Conservation (phyloP, 2,797 vertebrate species). For the Simalia tracyae region DNA sequence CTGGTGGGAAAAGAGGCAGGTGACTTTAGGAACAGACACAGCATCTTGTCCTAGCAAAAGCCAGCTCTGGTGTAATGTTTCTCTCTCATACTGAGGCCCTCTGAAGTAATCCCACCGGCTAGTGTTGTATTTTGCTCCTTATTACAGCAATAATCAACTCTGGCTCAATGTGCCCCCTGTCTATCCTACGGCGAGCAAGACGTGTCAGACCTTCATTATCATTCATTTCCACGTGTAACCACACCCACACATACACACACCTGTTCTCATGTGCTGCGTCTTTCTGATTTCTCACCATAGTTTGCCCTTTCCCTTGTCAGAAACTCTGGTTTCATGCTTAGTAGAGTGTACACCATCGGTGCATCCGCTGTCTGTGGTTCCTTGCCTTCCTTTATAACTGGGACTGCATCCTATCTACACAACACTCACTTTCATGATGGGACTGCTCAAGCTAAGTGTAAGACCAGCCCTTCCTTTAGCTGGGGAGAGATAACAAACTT, state of each 20-base stretch:
- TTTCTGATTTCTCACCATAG: neutral
- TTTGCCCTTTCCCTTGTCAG: neutral
- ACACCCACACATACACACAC: too few relatives aligned
- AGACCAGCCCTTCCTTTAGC: neutral
- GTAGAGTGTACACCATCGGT: neutral
- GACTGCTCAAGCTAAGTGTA: neutral
- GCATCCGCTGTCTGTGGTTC: neutral
- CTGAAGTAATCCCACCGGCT: neutral
- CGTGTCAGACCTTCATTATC: neutral
- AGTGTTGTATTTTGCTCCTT: neutral
- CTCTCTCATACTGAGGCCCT: neutral
- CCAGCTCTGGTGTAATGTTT: neutral
- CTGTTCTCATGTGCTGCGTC: neutral
- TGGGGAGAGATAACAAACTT: neutral
- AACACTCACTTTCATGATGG: neutral
- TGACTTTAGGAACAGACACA: neutral
- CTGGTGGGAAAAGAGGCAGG: neutral
- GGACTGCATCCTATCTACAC: neutral
- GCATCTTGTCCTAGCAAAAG: neutral
- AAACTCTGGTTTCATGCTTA: neutral
- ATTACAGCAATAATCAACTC: neutral
- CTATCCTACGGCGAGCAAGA: neutral
- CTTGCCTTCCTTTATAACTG: neutral
- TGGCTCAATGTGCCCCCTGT: neutral
- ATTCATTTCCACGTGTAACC: neutral